phyloP scores from a whole-genome alignment of 1,140 invertebrate genomes.

The Musca domestica region DNA sequence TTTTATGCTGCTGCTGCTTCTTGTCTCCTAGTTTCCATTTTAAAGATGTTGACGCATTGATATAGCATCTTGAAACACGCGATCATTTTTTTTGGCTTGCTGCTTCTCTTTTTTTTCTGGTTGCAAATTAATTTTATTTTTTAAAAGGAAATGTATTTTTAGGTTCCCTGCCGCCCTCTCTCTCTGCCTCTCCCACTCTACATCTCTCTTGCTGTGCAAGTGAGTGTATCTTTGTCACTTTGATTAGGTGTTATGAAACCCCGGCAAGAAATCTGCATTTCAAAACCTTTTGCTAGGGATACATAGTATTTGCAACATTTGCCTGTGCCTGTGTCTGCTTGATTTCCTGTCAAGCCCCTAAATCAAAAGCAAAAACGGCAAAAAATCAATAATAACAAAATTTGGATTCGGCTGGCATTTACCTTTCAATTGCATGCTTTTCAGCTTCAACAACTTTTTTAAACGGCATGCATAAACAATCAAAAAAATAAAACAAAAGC shows the following conservation, averaged over 20 bases:
- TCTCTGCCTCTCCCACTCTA: too few species aligned
- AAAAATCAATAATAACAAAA: not conserved
- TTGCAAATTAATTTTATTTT: not conserved
- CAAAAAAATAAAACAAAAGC: not conserved
- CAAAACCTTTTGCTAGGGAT: too few species aligned
- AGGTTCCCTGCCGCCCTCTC: too few species aligned
- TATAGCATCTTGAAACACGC: constrained; percentile 19
- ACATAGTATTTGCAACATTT: too few species aligned
- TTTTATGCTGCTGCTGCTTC: not conserved
- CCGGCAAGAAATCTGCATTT: too few species aligned
- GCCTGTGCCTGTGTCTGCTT: not conserved
- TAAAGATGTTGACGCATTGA: constrained; percentile 18
- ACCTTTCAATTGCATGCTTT: not conserved
- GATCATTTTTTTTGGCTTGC: not conserved
- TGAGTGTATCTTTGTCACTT: too few species aligned
- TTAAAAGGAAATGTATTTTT: not conserved
- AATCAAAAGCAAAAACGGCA: not conserved
- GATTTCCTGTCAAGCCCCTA: constrained; percentile 15
- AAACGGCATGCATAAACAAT: not conserved
- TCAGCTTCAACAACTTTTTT: constrained; percentile 2
- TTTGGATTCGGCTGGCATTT: not conserved
- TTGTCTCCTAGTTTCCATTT: not conserved
- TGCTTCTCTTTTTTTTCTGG: not conserved
- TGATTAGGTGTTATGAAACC: too few species aligned
- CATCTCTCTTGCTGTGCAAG: too few species aligned